Percentiles rank a stretch among this genome's conserved stretches.
These are phyloP conservation scores for Rhagonycha lutea DNA, from an alignment of 2,888 invertebrate genomes.

Conservation along the genomic window DNA sequence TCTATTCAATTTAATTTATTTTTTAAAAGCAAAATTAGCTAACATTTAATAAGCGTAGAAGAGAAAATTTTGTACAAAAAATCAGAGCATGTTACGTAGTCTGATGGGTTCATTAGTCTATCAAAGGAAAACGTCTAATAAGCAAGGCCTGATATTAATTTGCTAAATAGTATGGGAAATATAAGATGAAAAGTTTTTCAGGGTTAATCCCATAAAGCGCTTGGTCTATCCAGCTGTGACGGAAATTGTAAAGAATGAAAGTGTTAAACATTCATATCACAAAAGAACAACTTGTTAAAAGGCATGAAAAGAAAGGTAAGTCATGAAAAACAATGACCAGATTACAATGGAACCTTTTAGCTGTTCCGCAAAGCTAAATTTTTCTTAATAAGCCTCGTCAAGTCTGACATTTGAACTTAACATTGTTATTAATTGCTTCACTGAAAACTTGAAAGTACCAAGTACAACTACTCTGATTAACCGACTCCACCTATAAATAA, in stretches of 20 bases:
- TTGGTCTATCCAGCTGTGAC: neutral
- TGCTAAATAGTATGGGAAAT: neutral
- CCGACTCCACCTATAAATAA: slow-evolving; percentile 6
- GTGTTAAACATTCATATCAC: neutral
- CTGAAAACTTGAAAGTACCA: neutral
- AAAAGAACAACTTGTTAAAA: neutral
- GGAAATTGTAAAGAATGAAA: neutral
- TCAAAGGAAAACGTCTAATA: neutral
- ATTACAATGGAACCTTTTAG: neutral
- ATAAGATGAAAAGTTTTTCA: neutral
- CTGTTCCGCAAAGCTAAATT: neutral
- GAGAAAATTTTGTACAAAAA: neutral
- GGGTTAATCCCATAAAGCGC: neutral
- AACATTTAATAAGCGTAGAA: neutral
- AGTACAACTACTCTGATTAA: slow-evolving; percentile 15
- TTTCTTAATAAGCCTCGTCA: neutral
- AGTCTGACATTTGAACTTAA: neutral
- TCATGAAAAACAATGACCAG: neutral
- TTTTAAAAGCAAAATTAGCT: neutral
- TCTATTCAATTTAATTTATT: neutral
- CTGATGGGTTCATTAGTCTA: neutral
- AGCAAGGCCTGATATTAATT: neutral
- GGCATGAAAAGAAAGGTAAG: neutral
- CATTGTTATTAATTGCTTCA: neutral
- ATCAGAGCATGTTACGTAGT: neutral